These are phyloP conservation scores for Oopsacas minuta DNA, from an alignment of 37 sponge, comb jelly and placozoan species.

Conservation along the genomic window DNA sequence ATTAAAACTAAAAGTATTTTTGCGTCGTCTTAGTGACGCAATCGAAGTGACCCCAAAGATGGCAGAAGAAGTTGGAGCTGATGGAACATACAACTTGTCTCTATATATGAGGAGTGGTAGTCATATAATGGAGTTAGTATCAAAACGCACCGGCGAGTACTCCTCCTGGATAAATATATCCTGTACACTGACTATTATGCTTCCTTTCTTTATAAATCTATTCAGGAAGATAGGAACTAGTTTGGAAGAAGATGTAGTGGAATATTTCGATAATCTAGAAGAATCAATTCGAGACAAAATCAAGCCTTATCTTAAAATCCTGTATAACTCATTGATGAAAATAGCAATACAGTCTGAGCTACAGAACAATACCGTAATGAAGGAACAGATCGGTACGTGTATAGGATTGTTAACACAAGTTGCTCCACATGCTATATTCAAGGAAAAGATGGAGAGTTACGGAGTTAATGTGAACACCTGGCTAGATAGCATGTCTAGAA, in stretches of 20 bases:
- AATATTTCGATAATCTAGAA: conserved; percentile 16
- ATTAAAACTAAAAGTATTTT: not conserved
- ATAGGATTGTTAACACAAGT: not conserved
- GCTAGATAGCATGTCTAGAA: not conserved
- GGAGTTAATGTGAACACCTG: not conserved
- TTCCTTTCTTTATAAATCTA: not conserved
- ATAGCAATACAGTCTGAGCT: not conserved
- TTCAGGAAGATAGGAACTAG: not conserved
- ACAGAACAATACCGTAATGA: not conserved
- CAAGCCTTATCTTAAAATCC: not conserved
- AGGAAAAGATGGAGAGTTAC: not conserved
- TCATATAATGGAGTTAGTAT: not conserved
- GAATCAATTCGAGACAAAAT: conserved; percentile 4
- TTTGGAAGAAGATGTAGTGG: not conserved
- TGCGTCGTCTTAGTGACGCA: not conserved
- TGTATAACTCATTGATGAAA: not conserved
- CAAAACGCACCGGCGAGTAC: not conserved
- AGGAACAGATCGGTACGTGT: not conserved
- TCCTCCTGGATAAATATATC: not conserved
- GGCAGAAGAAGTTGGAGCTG: not conserved
- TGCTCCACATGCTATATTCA: not conserved
- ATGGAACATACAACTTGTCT: conserved; percentile 12
- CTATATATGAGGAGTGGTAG: not conserved
- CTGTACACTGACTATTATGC: not conserved
- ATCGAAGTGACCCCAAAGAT: not conserved